phyloP scores from a whole-genome alignment of 2,888 invertebrate species.

The Epinotia bilunana region DNA sequence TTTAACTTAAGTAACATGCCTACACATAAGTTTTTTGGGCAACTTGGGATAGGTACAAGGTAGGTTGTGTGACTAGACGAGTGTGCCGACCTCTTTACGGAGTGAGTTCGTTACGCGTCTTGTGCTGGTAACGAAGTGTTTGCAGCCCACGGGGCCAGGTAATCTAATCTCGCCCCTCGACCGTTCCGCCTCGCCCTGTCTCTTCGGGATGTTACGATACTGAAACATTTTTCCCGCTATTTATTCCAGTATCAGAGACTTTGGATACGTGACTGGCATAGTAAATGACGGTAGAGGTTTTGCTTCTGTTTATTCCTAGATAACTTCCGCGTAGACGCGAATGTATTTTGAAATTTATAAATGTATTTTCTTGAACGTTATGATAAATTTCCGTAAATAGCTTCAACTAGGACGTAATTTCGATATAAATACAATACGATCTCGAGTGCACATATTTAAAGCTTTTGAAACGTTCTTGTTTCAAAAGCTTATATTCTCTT shows the following conservation, averaged over 20 bases:
- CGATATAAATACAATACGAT: no score
- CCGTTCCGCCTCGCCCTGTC: conserved; percentile 41
- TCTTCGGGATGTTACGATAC: conserved; percentile 51
- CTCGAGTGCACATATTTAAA: no score
- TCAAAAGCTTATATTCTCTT: no score
- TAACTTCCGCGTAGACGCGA: background rate
- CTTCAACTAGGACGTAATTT: no score
- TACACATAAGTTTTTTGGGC: conserved; percentile 13
- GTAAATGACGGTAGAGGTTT: conserved; percentile 39
- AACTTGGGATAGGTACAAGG: conserved; percentile 8
- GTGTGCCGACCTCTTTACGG: conserved; percentile 46
- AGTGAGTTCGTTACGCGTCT: conserved; percentile 65
- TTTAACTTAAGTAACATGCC: background rate
- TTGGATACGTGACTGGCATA: conserved; percentile 58
- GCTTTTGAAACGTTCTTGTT: no score
- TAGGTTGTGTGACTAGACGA: conserved; percentile 29
- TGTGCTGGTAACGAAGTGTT: conserved; percentile 77
- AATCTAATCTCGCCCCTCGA: conserved; percentile 70
- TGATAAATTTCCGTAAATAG: no score
- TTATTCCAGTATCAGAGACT: conserved; percentile 76
- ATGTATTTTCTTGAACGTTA: background rate
- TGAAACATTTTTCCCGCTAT: conserved; percentile 71
- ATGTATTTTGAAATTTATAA: background rate
- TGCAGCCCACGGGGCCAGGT: conserved; percentile 78
- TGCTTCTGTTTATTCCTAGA: conserved; percentile 10